A percentile compares a stretch with the other conserved stretches of the same genome.
Evolutionary conservation across 2,113 vertebrate genomes (phyloP).

Genomic region (Phalacrocorax pelagicus): DNA sequence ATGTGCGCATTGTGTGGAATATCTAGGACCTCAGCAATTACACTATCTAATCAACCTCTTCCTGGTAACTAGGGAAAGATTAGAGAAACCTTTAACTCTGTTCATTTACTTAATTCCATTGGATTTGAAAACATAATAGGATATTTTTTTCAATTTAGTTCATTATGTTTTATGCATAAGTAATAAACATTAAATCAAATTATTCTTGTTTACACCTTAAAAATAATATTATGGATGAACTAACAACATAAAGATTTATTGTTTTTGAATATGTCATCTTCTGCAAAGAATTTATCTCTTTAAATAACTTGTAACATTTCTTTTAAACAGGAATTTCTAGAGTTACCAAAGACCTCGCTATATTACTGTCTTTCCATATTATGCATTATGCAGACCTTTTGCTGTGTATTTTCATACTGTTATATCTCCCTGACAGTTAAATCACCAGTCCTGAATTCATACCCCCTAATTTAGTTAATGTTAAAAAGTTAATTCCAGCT

Average conservation of each 20-base stretch:
- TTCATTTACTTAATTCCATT: slow-evolving; percentile 9
- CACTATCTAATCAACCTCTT: not conserved
- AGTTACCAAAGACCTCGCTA: not conserved
- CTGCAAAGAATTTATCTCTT: not conserved
- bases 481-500: not conserved
- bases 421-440: not conserved
- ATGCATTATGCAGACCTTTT: not conserved
- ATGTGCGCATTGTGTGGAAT: not conserved
- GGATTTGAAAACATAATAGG: not conserved
- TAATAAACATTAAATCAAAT: not conserved
- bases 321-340: not conserved
- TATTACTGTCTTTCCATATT: not conserved
- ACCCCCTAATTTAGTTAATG: fast-evolving
- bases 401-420: not conserved
- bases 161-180: not conserved
- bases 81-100: not conserved
- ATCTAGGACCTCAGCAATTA: not conserved
- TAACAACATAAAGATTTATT: not conserved
- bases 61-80: not conserved
- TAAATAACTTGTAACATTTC: not conserved
- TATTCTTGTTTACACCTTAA: not conserved
- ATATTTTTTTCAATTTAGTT: not conserved
- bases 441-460: not conserved
- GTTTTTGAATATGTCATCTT: not conserved
- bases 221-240: not conserved